phyloP scores from a whole-genome alignment of 2,113 vertebrate species.

The Leptosomus discolor region DNA sequence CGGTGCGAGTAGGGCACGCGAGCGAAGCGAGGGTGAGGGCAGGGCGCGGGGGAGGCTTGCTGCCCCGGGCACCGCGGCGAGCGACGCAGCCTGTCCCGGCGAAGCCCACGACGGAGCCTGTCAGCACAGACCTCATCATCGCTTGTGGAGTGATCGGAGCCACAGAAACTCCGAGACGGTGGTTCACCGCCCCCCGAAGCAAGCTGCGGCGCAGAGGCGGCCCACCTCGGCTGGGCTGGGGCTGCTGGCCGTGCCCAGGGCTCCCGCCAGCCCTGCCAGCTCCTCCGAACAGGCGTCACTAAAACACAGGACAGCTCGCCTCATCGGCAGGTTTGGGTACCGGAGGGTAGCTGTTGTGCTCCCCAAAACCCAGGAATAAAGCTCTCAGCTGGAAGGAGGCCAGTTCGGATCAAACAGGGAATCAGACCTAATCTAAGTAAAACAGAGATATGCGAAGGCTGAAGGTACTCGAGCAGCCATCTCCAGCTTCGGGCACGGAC shows the following conservation, averaged over 20 bases:
- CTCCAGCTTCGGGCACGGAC: background rate
- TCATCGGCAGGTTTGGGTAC: accelerated
- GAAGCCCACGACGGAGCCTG: background rate
- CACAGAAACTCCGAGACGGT: accelerated
- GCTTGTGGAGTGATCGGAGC: too few species aligned
- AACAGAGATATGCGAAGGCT: too few species aligned
- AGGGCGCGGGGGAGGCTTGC: background rate
- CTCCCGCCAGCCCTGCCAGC: background rate
- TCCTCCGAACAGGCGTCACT: background rate
- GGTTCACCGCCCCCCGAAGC: background rate
- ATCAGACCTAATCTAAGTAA: background rate
- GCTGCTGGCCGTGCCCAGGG: background rate
- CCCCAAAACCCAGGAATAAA: background rate
- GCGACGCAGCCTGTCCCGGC: accelerated
- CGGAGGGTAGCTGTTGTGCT: background rate
- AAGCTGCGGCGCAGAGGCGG: background rate
- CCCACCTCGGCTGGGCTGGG: background rate
- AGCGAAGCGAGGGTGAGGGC: background rate
- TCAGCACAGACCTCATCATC: background rate
- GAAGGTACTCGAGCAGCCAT: too few species aligned
- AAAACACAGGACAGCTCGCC: background rate
- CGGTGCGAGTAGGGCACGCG: accelerated
- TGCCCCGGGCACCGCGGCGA: background rate
- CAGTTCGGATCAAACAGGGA: too few species aligned
- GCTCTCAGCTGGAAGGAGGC: background rate